phyloP scores from a whole-genome alignment of 2,113 vertebrate species.

The Varanus komodoensis region DNA sequence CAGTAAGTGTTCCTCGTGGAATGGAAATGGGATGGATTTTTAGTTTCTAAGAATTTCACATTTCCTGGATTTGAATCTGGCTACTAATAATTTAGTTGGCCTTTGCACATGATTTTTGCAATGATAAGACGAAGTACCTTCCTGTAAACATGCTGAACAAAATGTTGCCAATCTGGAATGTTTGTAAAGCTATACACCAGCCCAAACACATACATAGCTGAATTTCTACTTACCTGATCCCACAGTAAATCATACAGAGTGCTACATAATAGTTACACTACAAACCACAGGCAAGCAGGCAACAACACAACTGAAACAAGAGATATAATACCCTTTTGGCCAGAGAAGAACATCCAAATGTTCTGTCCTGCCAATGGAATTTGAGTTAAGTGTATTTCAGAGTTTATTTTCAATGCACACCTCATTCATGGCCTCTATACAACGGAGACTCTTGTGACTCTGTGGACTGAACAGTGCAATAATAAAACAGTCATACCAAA shows the following conservation, averaged over 20 bases:
- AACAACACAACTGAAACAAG: background rate
- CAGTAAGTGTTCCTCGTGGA: no score
- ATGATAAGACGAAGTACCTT: background rate
- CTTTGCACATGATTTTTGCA: background rate
- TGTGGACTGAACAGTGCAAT: background rate
- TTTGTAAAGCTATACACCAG: background rate
- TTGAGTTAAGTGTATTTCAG: no score
- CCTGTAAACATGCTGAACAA: background rate
- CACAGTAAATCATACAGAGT: background rate
- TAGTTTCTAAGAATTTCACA: background rate
- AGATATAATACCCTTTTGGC: background rate
- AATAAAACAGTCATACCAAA: background rate
- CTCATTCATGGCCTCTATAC: background rate
- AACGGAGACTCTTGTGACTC: background rate
- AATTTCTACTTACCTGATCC: no score
- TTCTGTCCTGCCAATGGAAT: background rate
- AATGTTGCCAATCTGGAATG: background rate
- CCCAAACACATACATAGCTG: background rate
- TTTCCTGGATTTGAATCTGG: background rate
- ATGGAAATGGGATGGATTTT: background rate
- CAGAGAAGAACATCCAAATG: background rate
- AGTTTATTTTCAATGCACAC: background rate
- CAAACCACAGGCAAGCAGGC: background rate
- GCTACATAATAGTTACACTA: background rate
- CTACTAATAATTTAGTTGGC: background rate